Conservation (phyloP, 2,797 vertebrate species). For the Melanogrammus aeglefinus region DNA sequence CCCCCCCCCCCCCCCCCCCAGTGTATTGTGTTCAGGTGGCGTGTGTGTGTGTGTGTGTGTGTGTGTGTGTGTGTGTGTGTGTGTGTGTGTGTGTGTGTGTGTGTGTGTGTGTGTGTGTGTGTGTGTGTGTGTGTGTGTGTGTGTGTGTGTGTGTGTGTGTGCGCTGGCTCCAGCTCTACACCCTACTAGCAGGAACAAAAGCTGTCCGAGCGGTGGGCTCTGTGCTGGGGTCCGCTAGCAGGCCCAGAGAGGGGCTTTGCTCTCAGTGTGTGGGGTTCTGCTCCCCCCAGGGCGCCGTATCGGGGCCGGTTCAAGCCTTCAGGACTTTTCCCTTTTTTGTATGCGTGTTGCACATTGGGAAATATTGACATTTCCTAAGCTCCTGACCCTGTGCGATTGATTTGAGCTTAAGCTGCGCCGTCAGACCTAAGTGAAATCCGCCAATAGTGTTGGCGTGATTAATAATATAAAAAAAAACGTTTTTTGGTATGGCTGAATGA, state of each 20-base stretch:
- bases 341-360: conserved; percentile 70
- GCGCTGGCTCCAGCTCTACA: conserved; percentile 31
- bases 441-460: conserved; percentile 79
- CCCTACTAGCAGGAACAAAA: conserved; percentile 53
- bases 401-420: conserved; percentile 75
- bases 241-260: conserved; percentile 9
- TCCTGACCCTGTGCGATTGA: conserved; percentile 69
- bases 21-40: conserved; percentile 3
- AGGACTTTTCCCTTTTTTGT: conserved; percentile 50
- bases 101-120: background rate
- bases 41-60: background rate
- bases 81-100: background rate
- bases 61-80: background rate
- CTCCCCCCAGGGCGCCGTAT: conserved; percentile 66
- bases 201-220: conserved; percentile 10
- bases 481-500: conserved; percentile 80
- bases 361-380: conserved; percentile 68
- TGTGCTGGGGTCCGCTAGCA: conserved; percentile 22
- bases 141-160: background rate
- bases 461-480: conserved; percentile 84
- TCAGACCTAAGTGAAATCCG: conserved; percentile 53
- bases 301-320: conserved; percentile 68
- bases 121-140: background rate
- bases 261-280: conserved; percentile 14
- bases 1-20: background rate